phyloP scores from a whole-genome alignment of 92 coral and sea anemone species.

The Parazoanthus swiftii region DNA sequence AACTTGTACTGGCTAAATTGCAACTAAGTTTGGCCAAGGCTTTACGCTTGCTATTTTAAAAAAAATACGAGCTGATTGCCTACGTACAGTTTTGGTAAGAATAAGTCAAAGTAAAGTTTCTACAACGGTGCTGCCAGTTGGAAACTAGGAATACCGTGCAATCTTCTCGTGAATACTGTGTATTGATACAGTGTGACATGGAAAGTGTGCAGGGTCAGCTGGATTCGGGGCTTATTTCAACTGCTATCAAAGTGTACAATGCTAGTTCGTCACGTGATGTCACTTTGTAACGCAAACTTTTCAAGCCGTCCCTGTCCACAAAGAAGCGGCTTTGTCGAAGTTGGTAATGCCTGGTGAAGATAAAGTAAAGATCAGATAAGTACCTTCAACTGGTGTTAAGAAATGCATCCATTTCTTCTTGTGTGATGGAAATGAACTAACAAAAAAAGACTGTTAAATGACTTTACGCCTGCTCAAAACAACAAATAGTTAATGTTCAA shows the following conservation, averaged over 20 bases:
- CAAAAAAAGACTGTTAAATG: not conserved
- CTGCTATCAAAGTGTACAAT: conserved; percentile 75
- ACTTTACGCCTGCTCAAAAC: not conserved
- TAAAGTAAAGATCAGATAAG: not conserved
- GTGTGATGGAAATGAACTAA: not conserved
- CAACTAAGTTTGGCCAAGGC: too few relatives aligned
- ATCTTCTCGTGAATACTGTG: not conserved
- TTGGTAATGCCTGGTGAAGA: conserved; percentile 54
- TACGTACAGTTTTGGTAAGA: too few relatives aligned
- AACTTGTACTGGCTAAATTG: too few relatives aligned
- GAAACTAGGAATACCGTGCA: not conserved
- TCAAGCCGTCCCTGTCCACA: conserved; percentile 76
- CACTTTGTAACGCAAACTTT: conserved; percentile 62
- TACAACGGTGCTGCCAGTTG: too few relatives aligned
- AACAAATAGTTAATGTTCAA: too few relatives aligned
- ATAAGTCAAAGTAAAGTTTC: too few relatives aligned
- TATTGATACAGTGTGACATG: not conserved
- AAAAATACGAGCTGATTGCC: too few relatives aligned
- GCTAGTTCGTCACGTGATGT: conserved; percentile 50
- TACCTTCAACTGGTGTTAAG: not conserved
- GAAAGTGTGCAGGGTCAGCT: conserved; percentile 7
- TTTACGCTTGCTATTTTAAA: too few relatives aligned
- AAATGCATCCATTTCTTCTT: not conserved
- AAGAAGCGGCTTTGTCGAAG: conserved; percentile 49
- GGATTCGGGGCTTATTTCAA: conserved; percentile 38